Evolutionary conservation across 2,113 vertebrate genomes (phyloP), one percentile per base, ranked within the genome.

Genomic region (Podarcis muralis): DNA sequence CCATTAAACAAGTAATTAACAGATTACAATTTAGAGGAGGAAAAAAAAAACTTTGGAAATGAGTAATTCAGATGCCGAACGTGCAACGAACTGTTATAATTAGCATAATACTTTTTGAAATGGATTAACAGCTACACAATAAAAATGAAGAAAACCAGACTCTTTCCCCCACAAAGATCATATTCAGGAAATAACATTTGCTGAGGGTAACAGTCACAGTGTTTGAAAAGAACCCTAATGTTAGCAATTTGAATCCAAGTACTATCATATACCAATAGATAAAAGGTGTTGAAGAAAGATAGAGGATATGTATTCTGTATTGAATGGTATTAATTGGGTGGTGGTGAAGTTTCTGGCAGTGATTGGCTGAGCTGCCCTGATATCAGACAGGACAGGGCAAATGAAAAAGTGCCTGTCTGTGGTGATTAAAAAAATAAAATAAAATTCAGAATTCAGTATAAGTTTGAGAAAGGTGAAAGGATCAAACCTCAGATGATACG

Each of bases 1-100:
- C 96, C 97, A 97, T 98, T 98, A 97, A 97, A 97, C 96, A 98
- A 97, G 95, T 97, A 97, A 98, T 97, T 97, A 97, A 97, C 96
- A 97, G 97, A 97, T 97, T 96, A 97, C 94, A 97, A 95, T 96
- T 96, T 92, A 5, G 85, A 93, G 95, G 94, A 88, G 91, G 96
- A 90, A 83, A 88, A 91, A 77, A 76, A 72, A 81, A 71, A 81
- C 69, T 90, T 95, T 95, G 93, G 96, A 97, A 97, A 97, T 95
- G 94, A 97, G 96, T 95, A 96, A 96, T 98, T 97, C 94, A 90
- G 84, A 96, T 96, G 94, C 94, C 94, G 93, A 97, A 96, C 93
- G 79, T 66, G 57, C 96, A 96, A 91, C 92, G 94, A 89, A 92
- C 92, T 94, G 92, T 94, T 97, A 95, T 93, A 97, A 98, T 97